These are phyloP conservation scores for Xestoiulus laeticollis DNA, from an alignment of 2,888 invertebrate genomes.

Conservation along the genomic window DNA sequence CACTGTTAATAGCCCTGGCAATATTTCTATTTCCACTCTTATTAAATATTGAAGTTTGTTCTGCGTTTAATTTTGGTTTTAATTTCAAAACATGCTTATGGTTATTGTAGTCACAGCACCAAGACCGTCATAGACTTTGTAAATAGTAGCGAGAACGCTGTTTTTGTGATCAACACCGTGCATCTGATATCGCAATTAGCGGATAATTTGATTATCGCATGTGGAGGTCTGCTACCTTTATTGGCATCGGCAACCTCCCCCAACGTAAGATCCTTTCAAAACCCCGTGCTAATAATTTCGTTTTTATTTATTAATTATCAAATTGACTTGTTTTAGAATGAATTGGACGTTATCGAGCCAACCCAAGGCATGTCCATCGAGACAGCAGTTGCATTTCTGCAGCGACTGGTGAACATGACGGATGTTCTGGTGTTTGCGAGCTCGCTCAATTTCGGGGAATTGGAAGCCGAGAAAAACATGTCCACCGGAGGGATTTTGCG, in stretches of 20 bases:
- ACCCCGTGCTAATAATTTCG: too few species aligned
- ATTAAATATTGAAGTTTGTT: constrained; percentile 34
- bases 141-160: constrained; percentile 97
- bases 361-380: constrained; percentile 99
- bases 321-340: constrained; percentile 84
- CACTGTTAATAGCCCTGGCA: too few species aligned
- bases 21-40: too few species aligned
- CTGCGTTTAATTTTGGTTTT: background rate
- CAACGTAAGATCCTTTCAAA: constrained; percentile 85
- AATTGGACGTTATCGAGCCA: constrained; percentile 97
- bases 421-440: constrained; percentile 98
- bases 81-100: background rate
- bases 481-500: constrained; percentile 97
- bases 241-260: constrained; percentile 98
- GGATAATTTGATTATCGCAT: constrained; percentile 98
- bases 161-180: constrained; percentile 99
- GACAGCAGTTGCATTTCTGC: constrained; percentile 97
- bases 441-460: constrained; percentile 94
- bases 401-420: constrained; percentile 97
- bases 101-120: constrained; percentile 82
- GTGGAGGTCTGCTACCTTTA: constrained; percentile 94
- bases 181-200: constrained; percentile 98
- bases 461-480: constrained; percentile 99
- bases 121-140: constrained; percentile 98
- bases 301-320: background rate